These are phyloP conservation scores for Drosophila monieri DNA, from an alignment of 2,888 invertebrate genomes.

Conservation along the genomic window DNA sequence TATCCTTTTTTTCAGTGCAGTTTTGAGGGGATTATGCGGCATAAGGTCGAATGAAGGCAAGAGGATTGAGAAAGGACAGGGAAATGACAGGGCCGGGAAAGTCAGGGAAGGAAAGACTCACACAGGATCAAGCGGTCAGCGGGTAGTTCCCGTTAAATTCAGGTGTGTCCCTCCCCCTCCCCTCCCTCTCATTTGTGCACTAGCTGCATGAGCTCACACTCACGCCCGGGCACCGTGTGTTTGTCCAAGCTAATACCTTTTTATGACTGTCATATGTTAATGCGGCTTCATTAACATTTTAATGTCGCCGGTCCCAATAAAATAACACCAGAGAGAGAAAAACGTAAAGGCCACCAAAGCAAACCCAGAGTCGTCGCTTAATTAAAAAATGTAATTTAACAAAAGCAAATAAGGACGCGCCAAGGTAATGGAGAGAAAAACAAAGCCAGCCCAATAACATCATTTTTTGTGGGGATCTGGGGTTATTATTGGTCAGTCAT, in stretches of 20 bases:
- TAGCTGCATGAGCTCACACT: conserved; percentile 43
- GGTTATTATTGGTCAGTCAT: background rate
- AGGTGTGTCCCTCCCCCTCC: conserved; percentile 41
- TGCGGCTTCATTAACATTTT: conserved; percentile 80
- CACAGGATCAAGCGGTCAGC: conserved; percentile 68
- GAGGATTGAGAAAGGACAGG: conserved; percentile 25
- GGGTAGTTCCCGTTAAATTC: conserved; percentile 53
- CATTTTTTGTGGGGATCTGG: conserved; percentile 39
- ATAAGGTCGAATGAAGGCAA: conserved; percentile 50
- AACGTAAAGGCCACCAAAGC: conserved; percentile 11
- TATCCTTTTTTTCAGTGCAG: conserved; percentile 13
- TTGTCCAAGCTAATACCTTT: conserved; percentile 70
- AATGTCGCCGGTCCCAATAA: conserved; percentile 60
- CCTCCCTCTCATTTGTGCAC: conserved; percentile 5
- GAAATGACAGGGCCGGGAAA: conserved; percentile 17
- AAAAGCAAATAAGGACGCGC: conserved; percentile 52
- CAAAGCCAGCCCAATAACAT: conserved; percentile 47
- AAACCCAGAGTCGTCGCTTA: conserved; percentile 45
- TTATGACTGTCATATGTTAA: conserved; percentile 79
- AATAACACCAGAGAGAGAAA: conserved; percentile 31
- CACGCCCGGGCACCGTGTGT: conserved; percentile 33
- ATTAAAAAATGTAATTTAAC: conserved; percentile 77
- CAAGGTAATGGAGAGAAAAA: conserved; percentile 33
- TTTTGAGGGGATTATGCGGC: conserved; percentile 69
- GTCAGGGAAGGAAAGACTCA: conserved; percentile 19